Percentiles rank a stretch among this genome's conserved stretches.
phyloP scores from a whole-genome alignment of 2,888 invertebrate species.

The Drosophila mulleri region DNA sequence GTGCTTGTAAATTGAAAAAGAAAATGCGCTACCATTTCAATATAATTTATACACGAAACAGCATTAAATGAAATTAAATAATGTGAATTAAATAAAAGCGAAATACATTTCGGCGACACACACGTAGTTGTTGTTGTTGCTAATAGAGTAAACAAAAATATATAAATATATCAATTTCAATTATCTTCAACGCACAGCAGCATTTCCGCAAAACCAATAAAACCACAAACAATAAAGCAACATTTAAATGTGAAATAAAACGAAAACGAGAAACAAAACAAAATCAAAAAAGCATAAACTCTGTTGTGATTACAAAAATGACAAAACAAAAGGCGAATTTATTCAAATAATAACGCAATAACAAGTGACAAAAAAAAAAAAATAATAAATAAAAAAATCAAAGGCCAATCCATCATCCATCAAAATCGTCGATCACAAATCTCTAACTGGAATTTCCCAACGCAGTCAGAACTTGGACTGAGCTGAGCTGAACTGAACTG shows the following conservation, averaged over 20 bases:
- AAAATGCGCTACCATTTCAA: slow-evolving; percentile 12
- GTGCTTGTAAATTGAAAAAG: slow-evolving; percentile 59
- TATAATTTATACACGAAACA: slow-evolving; percentile 5
- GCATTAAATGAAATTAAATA: slow-evolving; percentile 5
- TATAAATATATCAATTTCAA: slow-evolving; percentile 17
- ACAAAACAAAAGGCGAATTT: slow-evolving; percentile 23
- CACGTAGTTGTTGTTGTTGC: slow-evolving; percentile 30
- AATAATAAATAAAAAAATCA: slow-evolving; percentile 1
- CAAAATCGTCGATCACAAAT: slow-evolving; percentile 14
- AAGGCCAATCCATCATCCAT: slow-evolving; percentile 6
- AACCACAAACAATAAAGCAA: slow-evolving; percentile 40
- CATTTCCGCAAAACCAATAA: slow-evolving; percentile 74
- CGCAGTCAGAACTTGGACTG: slow-evolving; percentile 27
- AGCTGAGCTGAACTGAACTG: slow-evolving; percentile 12
- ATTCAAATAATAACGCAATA: slow-evolving; percentile 20
- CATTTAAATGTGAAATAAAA: slow-evolving; percentile 20
- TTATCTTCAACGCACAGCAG: slow-evolving; percentile 64
- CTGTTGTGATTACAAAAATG: slow-evolving; percentile 42
- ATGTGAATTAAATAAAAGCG: slow-evolving; percentile 21
- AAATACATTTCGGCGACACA: slow-evolving; percentile 10
- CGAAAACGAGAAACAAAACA: slow-evolving; percentile 21
- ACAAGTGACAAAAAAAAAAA: slow-evolving; percentile 39
- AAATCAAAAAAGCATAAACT: slow-evolving; percentile 14
- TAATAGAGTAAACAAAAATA: slow-evolving; percentile 5
- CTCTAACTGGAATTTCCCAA: not conserved